Base-by-base conservation (phyloP, 2,797 vertebrate species). In the Pempheris klunzingeri region DNA sequence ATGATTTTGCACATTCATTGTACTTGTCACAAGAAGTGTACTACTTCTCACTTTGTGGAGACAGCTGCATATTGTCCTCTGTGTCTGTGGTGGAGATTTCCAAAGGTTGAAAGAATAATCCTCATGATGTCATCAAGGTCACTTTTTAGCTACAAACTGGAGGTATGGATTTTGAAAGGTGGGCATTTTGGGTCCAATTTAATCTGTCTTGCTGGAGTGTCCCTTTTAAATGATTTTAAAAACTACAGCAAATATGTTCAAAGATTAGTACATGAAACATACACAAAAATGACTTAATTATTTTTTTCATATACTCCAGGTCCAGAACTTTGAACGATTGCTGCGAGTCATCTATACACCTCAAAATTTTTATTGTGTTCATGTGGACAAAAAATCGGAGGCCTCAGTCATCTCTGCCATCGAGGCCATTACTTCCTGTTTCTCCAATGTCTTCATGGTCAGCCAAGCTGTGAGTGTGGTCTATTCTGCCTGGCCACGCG, bases 341-440 rank as follows among this genome's bases (percentile, higher is more conserved):
- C 87, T 99, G 65, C 93, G 96, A 59, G 95, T 95, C 28, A 96
- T 98, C 78, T 98, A 98, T 0, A 83, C 93, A 52, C 97, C 97
- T 69, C 97, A 98, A 81, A 98, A 98, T 90, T 83, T 96, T 83
- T 98, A 99, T 67, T 99, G 97, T 72, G 88, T 99, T 81, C 97
- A 98, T 12, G 93, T 98, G 77, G 97, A 98, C 88, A 93, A 67
- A 78, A 98, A 98, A 57, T 90, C 96, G 0, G 70, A 90, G 0
- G 66, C 87, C 2, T 93, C 95, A 3, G 95, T 96, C 68, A 34
- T 91, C 53, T 79, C 71, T 9, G 96, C 97, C 3, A 92, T 97
- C 38, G 82, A 4, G 6, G 90, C 91, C 53, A 96, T 98, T 39
- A 83, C 85, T 0, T 95, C 95, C 52, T 98, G 97, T 88, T 97